Base-by-base conservation (phyloP, 2,888 invertebrate species). In the Baccha elongata region DNA sequence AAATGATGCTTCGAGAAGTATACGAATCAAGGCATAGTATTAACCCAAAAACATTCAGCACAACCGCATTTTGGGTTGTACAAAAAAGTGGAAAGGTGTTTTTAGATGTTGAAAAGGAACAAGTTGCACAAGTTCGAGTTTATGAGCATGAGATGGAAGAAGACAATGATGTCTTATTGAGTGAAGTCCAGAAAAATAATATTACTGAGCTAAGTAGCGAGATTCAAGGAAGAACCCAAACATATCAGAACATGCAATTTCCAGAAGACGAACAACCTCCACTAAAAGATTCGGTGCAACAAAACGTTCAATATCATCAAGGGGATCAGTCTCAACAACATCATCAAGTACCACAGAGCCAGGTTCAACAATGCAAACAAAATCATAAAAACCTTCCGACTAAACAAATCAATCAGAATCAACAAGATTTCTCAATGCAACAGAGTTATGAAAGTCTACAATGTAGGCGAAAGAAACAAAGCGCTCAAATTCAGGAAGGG, bases 1-100 rank as follows among this genome's bases (percentile, higher is more conserved):
- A 88, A 68, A 89, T 91, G 88, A 88, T 90, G 88, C 55, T 88
- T 23, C 87, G 90, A 0, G 91, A 91, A 85, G 87, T 89, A 1
- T 91, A 89, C 73, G 90, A 91, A 64, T 73, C 86, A 5, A 86
- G 86, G 52, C 88, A 89, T 46, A 86, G 85, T 13, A 87, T 90
- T 5, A 67, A 40, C 3, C n/a, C 19, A 46, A 80, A 35, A 11
- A 23, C 85, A 0, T 85, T 85, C 4, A 87, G 86, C 3, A 90
- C 91, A 6, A 89, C 87, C 73, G 89, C 89, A 2, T 89, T 89
- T 62, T 90, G 90, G 89, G 85, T 90, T 46, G 75, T 88, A 10
- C 87, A 88, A 37, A 85, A 87, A 1, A 87, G 88, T 62, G 87
- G 87, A 0, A 87, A 88, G 73, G 73, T 89, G 15, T 86, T 87